Conservation (phyloP, 2,113 vertebrate genomes). For the Tylochromis polylepis region DNA sequence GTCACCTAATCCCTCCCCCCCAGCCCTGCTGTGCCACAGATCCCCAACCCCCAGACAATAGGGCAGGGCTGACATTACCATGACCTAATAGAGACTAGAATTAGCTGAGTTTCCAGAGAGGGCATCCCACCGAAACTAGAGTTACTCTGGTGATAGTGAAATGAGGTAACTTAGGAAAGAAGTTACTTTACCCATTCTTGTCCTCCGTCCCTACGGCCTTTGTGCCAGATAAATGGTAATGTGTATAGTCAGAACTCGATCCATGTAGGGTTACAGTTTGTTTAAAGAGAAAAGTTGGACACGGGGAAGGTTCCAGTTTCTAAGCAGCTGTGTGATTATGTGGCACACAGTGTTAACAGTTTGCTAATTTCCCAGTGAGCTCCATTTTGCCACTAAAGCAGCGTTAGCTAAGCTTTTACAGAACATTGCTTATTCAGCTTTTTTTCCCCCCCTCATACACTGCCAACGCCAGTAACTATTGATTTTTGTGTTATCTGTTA, state of each 20-base stretch:
- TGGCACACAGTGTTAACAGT: conserved; percentile 7
- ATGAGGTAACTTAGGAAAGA: conserved; percentile 20
- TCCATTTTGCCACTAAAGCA: not conserved
- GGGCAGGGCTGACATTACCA: conserved; percentile 68
- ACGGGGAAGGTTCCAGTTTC: conserved; percentile 30
- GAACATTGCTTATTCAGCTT: not conserved
- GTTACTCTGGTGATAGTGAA: conserved; percentile 19
- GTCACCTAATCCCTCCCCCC: conserved; percentile 66
- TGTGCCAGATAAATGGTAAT: conserved; percentile 48
- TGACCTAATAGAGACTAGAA: conserved; percentile 60
- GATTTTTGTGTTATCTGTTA: not conserved
- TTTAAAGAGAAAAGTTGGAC: conserved; percentile 36
- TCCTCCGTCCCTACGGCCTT: conserved; percentile 36
- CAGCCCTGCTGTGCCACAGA: conserved; percentile 47
- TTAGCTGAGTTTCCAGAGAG: conserved; percentile 45
- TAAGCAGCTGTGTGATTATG: conserved; percentile 21
- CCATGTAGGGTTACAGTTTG: conserved; percentile 34
- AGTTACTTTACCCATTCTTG: conserved; percentile 41
- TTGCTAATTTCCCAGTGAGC: not conserved
- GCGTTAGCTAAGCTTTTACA: not conserved
- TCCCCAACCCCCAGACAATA: conserved; percentile 66
- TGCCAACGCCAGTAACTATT: not conserved
- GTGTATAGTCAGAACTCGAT: conserved; percentile 56
- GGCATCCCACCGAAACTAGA: conserved; percentile 57
- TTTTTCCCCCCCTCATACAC: fast-evolving